These are phyloP conservation scores for Sturnira hondurensis DNA, from an alignment of 2,113 vertebrate species.

Conservation along the genomic window DNA sequence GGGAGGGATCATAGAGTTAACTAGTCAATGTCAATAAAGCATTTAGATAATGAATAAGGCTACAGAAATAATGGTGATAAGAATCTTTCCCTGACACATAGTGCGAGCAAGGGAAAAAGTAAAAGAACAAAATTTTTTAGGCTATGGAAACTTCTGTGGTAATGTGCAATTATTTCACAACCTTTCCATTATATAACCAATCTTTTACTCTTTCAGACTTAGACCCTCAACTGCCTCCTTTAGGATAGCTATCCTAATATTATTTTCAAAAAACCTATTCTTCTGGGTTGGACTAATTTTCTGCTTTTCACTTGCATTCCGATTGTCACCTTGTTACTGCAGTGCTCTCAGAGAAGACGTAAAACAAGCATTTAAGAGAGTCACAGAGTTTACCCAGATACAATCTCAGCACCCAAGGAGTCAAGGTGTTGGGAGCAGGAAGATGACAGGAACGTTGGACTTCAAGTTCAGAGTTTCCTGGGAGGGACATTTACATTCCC, in stretches of 20 bases:
- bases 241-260: slow-evolving; percentile 9
- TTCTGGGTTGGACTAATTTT: slow-evolving; percentile 46
- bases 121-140: neutral
- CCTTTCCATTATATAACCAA: neutral
- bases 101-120: neutral
- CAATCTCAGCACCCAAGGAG: neutral
- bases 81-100: neutral
- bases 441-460: neutral
- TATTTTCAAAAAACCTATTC: slow-evolving; percentile 6
- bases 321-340: slow-evolving; percentile 53
- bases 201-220: neutral
- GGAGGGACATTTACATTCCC: neutral
- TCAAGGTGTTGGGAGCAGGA: neutral
- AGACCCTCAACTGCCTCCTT: neutral
- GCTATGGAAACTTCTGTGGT: neutral
- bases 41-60: slow-evolving; percentile 35
- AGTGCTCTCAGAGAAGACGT: slow-evolving; percentile 28
- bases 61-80: neutral
- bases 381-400: neutral
- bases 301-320: slow-evolving; percentile 33
- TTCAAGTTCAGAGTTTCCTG: neutral
- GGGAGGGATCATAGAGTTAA: neutral
- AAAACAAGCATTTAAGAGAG: slow-evolving; percentile 27
- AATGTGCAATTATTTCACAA: neutral
- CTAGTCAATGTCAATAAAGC: slow-evolving; percentile 41